Base-by-base conservation (phyloP, 1,140 invertebrate species). In the Adelges cooleyi region DNA sequence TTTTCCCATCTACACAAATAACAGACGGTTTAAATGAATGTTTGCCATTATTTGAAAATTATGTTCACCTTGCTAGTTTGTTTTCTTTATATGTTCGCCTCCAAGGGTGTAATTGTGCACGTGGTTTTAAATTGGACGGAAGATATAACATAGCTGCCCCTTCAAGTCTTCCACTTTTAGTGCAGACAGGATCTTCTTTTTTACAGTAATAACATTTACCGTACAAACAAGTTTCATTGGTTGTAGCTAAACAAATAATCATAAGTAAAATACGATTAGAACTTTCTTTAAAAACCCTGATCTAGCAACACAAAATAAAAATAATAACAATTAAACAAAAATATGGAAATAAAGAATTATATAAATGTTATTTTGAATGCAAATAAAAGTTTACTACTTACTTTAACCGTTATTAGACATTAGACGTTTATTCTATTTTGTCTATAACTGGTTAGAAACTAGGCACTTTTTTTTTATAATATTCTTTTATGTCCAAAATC, bases 191-290 rank as follows among this genome's bases (percentile, higher is more conserved):
- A 73, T 92, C 87, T 67, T 84, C 80, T 54, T 79, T 77, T 67
- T 83, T 86, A 74, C 93, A 96, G 73, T 92, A 95, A 74, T 84
- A 84, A 74, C 92, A 96, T 73, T 87, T 84, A 0, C 93, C 92
- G 77, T 89, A 95, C 52, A 95, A 80, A 76, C 93, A 96, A 29
- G 82, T 73, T n/a, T 75, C 71, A 44, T 74, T 74, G 40, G 68
- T 73, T 13, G 54, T 62, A 11, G 54, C 54, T 62, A 15, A 25
- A 33, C 11, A 33, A 33, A 33, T n/a, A n/a, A n/a, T n/a, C n/a
- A n/a, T n/a, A n/a, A n/a, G n/a, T n/a, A n/a, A n/a, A n/a, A n/a
- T n/a, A n/a, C n/a, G n/a, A n/a, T n/a, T n/a, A n/a, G n/a, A n/a
- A n/a, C n/a, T n/a, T n/a, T n/a, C n/a, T n/a, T n/a, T n/a, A n/a